Evolutionary conservation across 2,113 vertebrate genomes (phyloP).

Genomic region (Chamaea fasciata): DNA sequence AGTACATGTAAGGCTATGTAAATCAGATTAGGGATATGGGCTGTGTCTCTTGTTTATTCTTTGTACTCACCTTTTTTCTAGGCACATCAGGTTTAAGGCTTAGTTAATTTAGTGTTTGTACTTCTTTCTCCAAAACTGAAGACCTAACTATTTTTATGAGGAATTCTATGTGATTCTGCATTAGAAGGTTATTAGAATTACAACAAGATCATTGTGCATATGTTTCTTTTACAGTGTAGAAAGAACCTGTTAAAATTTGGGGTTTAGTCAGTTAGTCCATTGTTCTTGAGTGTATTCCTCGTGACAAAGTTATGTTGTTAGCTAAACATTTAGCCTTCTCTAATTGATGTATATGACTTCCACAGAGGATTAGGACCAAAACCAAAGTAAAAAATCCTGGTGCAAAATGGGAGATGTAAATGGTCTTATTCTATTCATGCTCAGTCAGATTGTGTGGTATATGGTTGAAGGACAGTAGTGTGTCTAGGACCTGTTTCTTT

Average conservation of each 20-base stretch:
- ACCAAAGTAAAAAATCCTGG: not conserved
- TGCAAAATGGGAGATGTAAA: not conserved
- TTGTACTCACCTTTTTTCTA: not conserved
- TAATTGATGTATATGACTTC: not conserved
- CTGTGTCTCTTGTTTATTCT: not conserved
- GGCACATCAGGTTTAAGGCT: not conserved
- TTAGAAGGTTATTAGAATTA: not conserved
- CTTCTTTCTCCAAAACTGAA: not conserved
- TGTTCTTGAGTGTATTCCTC: not conserved
- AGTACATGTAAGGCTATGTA: not conserved
- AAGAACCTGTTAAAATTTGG: not conserved
- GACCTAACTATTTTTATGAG: not conserved
- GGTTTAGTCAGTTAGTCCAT: not conserved
- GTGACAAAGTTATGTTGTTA: not conserved
- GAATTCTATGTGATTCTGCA: not conserved
- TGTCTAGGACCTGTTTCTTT: not conserved
- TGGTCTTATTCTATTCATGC: not conserved
- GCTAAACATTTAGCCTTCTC: not conserved
- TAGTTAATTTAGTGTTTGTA: not conserved
- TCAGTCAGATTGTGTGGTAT: not conserved
- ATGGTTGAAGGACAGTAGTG: not conserved
- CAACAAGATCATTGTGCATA: not conserved
- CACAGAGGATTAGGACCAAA: not conserved
- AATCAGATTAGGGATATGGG: not conserved
- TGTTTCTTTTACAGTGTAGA: not conserved